Conservation (phyloP, 2,797 vertebrate genomes). For the Novumbra hubbsi region DNA sequence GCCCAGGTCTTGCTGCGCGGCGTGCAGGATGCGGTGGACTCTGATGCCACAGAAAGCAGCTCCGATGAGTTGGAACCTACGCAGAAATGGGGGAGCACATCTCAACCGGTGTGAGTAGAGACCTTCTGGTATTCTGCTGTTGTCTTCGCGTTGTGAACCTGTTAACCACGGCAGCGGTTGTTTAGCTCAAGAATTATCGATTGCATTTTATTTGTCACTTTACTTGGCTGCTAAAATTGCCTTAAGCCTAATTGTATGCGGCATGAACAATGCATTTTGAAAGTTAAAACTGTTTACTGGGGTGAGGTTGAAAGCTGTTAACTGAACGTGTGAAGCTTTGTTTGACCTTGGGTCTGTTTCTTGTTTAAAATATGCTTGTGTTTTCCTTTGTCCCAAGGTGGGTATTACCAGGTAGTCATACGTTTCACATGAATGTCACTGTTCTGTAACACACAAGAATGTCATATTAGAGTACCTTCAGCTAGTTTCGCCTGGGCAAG, state of each 20-base stretch:
- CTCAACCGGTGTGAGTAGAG: constrained; percentile 79
- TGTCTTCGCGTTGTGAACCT: background rate
- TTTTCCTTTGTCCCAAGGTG: background rate
- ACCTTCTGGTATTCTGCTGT: background rate
- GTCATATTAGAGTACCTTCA: background rate
- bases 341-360: constrained; percentile 5
- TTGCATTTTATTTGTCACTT: background rate
- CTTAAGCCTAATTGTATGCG: background rate
- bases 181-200: background rate
- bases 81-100: constrained; percentile 56
- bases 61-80: constrained; percentile 80
- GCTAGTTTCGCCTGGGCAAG: background rate
- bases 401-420: constrained; percentile 1
- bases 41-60: constrained; percentile 90
- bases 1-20: constrained; percentile 73
- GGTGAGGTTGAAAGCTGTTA: background rate
- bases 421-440: background rate
- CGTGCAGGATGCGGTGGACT: constrained; percentile 83
- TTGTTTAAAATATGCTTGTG: background rate
- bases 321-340: constrained; percentile 1
- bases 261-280: background rate
- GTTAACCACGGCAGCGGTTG: background rate
- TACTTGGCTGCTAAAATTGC: background rate
- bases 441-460: background rate
- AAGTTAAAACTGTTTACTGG: background rate